Base-by-base conservation (phyloP, 1,140 invertebrate species). In the Lasioglossum baleicum region DNA sequence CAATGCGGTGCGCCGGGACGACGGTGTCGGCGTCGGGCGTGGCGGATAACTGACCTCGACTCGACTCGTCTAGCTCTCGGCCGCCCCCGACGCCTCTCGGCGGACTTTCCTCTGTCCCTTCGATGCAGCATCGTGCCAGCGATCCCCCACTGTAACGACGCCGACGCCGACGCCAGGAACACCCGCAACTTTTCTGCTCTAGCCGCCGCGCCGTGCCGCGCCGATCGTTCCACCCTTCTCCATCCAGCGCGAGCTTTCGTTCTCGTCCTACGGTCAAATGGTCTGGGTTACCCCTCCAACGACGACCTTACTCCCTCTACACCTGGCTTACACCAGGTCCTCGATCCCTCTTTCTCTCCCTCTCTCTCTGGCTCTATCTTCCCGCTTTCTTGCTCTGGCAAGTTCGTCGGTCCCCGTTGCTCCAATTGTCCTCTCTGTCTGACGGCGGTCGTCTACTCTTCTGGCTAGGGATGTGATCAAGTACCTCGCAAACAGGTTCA, bases 31-130 rank as follows among this genome's bases (percentile, higher is more conserved):
- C 85, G 83, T 88, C 89, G 90, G 90, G 90, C 88, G 88, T 91
- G 90, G 88, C 89, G 88, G 88, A 91, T 88, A 91, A 91, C 90
- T 91, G 90, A 91, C 90, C 90, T 91, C 88, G 88, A 86, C 83
- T 80, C 81, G 87, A 86, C 83, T 80, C 81, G 87, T 84, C 86
- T 84, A 68, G 84, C 80, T 79, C 80, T 79, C 76, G 42, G 76
- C 63, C 69, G 83, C 83, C 84, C 84, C 83, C 79, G 78, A 84
- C 83, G 67, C 63, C 64, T 74, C 80, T 76, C 74, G 63, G 60
- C 69, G 56, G 11, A 58, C 40, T 53, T 78, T 44, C 58, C 60
- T 42, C 61, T 58, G 56, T 73, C 69, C 69, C 61, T 65, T 35
- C n/a, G 69, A 73, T 73, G 70, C 70, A 73, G 60, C 69, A 58